Percentiles rank a stretch among this genome's conserved stretches.
These are phyloP conservation scores for Aleiodes sp. DNA, from an alignment of 1,140 invertebrate genomes.

Conservation along the genomic window DNA sequence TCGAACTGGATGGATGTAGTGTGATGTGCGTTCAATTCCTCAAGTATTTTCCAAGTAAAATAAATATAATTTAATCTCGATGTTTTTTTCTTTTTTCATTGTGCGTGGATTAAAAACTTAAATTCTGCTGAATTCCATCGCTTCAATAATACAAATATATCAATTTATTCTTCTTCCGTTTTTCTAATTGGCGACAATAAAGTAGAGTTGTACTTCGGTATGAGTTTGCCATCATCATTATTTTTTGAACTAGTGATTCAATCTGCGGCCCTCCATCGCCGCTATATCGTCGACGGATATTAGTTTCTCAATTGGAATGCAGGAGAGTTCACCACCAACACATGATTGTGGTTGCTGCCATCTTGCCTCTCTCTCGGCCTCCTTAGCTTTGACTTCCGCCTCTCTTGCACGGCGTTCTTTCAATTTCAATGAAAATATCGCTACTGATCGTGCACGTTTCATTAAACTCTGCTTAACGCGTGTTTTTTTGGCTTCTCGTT, in stretches of 20 bases:
- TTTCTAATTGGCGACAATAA: not conserved
- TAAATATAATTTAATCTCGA: not conserved
- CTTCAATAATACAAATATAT: not conserved
- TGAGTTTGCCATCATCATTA: slow-evolving; percentile 2
- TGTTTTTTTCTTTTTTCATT: slow-evolving; percentile 2
- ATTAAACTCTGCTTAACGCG: slow-evolving; percentile 78
- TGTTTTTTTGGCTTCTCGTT: slow-evolving; percentile 73
- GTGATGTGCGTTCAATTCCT: not conserved
- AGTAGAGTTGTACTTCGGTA: not conserved
- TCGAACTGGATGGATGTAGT: not conserved
- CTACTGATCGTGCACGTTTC: slow-evolving; percentile 82
- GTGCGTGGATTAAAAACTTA: slow-evolving; percentile 3
- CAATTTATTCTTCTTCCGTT: not conserved
- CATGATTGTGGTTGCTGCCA: slow-evolving; percentile 72
- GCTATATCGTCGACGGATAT: slow-evolving; percentile 67
- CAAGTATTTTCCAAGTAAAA: not conserved
- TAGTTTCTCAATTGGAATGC: slow-evolving; percentile 82
- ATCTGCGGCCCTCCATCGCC: slow-evolving; percentile 62
- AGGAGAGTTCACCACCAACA: slow-evolving; percentile 79
- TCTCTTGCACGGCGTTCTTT: slow-evolving; percentile 79
- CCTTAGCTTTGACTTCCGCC: slow-evolving; percentile 71
- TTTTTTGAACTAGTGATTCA: slow-evolving; percentile 59
- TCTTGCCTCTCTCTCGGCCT: slow-evolving; percentile 57
- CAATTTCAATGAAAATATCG: slow-evolving; percentile 82
- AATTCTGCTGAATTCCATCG: not conserved